A percentile compares a stretch with the other conserved stretches of the same genome.
phyloP scores from a whole-genome alignment of 2,888 invertebrate species.

The Acanthopleura granulata region DNA sequence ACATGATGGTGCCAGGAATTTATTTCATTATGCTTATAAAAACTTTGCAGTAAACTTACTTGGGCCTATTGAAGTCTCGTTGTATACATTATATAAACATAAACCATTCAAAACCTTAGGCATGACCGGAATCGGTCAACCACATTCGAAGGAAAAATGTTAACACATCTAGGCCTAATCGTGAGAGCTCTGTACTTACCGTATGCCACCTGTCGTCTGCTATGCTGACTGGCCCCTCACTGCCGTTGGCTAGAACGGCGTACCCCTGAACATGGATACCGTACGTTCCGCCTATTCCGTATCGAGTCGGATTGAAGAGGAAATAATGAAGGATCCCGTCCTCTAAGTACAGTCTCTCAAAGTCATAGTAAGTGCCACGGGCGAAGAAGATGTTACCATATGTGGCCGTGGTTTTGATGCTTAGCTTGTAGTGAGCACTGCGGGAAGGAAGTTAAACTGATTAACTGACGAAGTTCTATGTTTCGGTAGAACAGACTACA shows the following conservation, averaged over 20 bases:
- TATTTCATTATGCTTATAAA: too few species aligned
- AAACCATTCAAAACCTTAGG: too few species aligned
- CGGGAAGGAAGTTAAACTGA: conserved; percentile 6
- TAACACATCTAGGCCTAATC: too few species aligned
- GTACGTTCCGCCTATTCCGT: conserved; percentile 40
- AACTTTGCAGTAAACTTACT: too few species aligned
- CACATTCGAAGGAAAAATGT: too few species aligned
- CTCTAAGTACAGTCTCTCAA: conserved; percentile 41
- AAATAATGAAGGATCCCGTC: conserved; percentile 44
- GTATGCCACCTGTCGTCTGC: conserved; percentile 13
- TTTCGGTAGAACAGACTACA: too few species aligned
- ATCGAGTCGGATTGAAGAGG: conserved; percentile 42
- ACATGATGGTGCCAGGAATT: too few species aligned
- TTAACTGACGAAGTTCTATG: too few species aligned
- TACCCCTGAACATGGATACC: conserved; percentile 32
- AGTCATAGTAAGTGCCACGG: conserved; percentile 39
- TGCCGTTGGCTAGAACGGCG: too few species aligned
- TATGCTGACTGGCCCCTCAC: background rate
- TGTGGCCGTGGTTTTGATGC: conserved; percentile 34
- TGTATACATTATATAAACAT: too few species aligned
- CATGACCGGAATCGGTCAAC: too few species aligned
- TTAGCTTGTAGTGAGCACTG: conserved; percentile 41
- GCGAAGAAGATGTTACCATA: conserved; percentile 41
- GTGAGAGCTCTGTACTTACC: conserved; percentile 9
- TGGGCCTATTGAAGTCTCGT: too few species aligned